A percentile compares a stretch with the other conserved stretches of the same genome.
These are phyloP conservation scores for Zygogramma bicolorata DNA, from an alignment of 2,888 invertebrate species.

Conservation along the genomic window DNA sequence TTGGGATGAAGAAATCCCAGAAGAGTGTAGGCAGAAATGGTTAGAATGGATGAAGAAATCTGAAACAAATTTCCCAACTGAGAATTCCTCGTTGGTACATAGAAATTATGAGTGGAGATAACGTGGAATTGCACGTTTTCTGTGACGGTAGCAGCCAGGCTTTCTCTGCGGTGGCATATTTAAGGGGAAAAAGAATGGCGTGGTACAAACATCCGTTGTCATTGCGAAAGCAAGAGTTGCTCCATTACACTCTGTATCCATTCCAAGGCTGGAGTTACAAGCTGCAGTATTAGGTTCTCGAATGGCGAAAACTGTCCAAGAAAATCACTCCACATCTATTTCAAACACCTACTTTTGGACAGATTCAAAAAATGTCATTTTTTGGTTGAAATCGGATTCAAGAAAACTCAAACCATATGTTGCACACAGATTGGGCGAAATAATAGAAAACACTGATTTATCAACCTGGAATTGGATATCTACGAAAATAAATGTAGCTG, in stretches of 20 bases:
- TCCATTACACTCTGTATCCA: slow-evolving; percentile 13
- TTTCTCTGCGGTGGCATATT: slow-evolving; percentile 23
- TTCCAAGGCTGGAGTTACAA: slow-evolving; percentile 20
- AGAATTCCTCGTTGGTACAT: not conserved
- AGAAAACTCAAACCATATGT: slow-evolving; percentile 10
- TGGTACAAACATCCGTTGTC: no score
- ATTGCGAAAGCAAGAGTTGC: slow-evolving; percentile 18
- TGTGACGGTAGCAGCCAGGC: slow-evolving; percentile 18
- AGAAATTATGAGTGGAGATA: not conserved
- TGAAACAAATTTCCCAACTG: not conserved
- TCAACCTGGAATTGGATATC: not conserved
- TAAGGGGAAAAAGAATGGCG: not conserved
- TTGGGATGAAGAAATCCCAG: not conserved
- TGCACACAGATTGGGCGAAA: not conserved
- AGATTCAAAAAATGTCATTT: slow-evolving; percentile 6
- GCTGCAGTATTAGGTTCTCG: slow-evolving; percentile 13
- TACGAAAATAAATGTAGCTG: not conserved
- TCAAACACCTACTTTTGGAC: slow-evolving; percentile 8
- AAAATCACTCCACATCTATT: not conserved
- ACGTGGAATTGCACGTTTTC: slow-evolving; percentile 20
- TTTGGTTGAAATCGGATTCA: slow-evolving; percentile 6
- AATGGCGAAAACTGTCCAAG: not conserved
- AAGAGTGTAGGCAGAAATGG: not conserved
- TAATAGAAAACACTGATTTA: not conserved
- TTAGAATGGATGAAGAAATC: not conserved